phyloP scores from a whole-genome alignment of 2,113 vertebrate genomes.

The Noturus placidus region DNA sequence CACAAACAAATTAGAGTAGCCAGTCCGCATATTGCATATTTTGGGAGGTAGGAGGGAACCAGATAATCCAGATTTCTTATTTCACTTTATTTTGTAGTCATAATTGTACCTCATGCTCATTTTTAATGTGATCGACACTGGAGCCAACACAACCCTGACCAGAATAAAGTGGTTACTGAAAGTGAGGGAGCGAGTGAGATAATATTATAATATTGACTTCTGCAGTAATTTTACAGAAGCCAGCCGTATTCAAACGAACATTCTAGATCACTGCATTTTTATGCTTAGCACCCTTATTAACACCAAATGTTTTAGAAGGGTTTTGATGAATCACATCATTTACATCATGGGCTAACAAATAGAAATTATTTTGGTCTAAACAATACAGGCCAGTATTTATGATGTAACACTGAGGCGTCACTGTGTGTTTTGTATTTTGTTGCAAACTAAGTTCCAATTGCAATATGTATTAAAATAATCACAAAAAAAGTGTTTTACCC shows the following conservation, averaged over 20 bases:
- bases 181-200: background rate
- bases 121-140: background rate
- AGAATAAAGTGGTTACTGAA: background rate
- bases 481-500: background rate
- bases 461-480: background rate
- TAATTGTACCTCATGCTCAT: background rate
- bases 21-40: background rate
- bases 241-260: background rate
- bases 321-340: constrained; percentile 5
- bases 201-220: background rate
- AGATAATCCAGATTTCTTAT: background rate
- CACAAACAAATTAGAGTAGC: background rate
- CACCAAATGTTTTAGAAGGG: background rate
- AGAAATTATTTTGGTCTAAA: constrained; percentile 8
- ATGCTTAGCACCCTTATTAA: background rate
- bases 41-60: background rate
- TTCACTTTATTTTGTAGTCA: background rate
- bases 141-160: background rate
- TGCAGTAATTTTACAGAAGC: constrained; percentile 10
- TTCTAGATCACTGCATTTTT: background rate
- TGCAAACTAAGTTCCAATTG: background rate
- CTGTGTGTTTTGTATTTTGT: background rate
- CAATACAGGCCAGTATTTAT: background rate
- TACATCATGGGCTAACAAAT: background rate
- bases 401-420: background rate